phyloP scores from a whole-genome alignment of 2,888 invertebrate species.

The Tipula helvola region DNA sequence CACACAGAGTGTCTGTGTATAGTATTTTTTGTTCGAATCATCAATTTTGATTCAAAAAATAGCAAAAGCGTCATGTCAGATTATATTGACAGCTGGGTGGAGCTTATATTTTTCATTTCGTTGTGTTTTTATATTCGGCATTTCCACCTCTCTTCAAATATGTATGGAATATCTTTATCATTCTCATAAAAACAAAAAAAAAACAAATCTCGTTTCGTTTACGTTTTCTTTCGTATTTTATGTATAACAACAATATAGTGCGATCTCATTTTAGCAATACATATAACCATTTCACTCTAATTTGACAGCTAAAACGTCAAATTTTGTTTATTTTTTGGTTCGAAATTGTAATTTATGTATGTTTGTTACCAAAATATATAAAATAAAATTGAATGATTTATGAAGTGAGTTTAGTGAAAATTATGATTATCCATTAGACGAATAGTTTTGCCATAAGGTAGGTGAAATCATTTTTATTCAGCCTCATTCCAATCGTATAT shows the following conservation, averaged over 20 bases:
- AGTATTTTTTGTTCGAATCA: neutral
- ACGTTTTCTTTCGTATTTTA: neutral
- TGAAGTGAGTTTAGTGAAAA: neutral
- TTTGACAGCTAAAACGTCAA: neutral
- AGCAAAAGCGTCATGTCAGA: slow-evolving; percentile 4
- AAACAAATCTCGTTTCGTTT: neutral
- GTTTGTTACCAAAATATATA: neutral
- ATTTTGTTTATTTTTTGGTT: neutral
- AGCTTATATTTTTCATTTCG: neutral
- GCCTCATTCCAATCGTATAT: neutral
- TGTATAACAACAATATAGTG: neutral
- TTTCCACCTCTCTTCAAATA: neutral
- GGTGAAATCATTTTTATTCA: neutral
- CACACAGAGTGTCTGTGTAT: neutral
- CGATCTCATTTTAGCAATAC: neutral
- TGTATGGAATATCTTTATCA: neutral
- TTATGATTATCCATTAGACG: neutral
- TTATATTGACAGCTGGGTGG: slow-evolving; percentile 10
- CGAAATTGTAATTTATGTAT: neutral
- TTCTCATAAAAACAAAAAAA: neutral
- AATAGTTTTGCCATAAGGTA: neutral
- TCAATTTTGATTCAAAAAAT: neutral
- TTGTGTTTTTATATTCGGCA: neutral
- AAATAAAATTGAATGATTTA: neutral
- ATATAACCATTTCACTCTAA: neutral